These are phyloP conservation scores for Pocillopora damicornis DNA, from an alignment of 64 coral and sea anemone species.

Conservation along the genomic window DNA sequence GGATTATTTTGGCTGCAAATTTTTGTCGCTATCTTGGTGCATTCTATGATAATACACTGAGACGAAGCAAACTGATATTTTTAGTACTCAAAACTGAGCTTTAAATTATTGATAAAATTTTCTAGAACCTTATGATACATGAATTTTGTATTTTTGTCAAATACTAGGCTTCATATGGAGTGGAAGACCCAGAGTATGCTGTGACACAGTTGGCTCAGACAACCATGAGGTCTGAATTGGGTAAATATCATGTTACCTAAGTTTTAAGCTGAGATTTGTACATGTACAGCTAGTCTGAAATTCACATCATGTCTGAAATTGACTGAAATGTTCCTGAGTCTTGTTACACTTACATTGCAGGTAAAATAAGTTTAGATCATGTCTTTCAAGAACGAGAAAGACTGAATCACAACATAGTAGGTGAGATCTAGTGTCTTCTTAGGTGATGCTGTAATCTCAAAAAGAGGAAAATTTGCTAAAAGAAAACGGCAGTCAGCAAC, in stretches of 20 bases:
- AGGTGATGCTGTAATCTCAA: neutral
- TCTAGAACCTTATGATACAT: neutral
- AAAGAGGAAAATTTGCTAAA: too few species aligned
- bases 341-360: conserved; percentile 32
- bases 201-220: conserved; percentile 96
- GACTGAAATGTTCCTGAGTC: neutral
- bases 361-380: conserved; percentile 92
- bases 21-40: conserved; percentile 16
- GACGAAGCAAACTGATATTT: conserved; percentile 13
- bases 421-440: conserved; percentile 25
- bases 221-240: conserved; percentile 98
- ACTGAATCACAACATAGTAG: conserved; percentile 94
- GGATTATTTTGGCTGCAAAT: conserved; percentile 1
- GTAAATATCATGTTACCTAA: conserved; percentile 12
- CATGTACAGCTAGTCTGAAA: too few species aligned
- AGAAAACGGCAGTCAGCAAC: too few species aligned
- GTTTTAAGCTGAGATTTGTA: neutral
- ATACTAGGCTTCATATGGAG: conserved; percentile 91
- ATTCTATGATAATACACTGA: neutral
- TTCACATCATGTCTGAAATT: too few species aligned
- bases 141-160: neutral
- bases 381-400: conserved; percentile 93
- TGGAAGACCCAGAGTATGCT: conserved; percentile 97
- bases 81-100: neutral
- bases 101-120: too few species aligned